A percentile compares a stretch with the other conserved stretches of the same genome.
Evolutionary conservation across 2,797 vertebrate genomes (phyloP).

Genomic region (Anabacerthia variegaticeps): DNA sequence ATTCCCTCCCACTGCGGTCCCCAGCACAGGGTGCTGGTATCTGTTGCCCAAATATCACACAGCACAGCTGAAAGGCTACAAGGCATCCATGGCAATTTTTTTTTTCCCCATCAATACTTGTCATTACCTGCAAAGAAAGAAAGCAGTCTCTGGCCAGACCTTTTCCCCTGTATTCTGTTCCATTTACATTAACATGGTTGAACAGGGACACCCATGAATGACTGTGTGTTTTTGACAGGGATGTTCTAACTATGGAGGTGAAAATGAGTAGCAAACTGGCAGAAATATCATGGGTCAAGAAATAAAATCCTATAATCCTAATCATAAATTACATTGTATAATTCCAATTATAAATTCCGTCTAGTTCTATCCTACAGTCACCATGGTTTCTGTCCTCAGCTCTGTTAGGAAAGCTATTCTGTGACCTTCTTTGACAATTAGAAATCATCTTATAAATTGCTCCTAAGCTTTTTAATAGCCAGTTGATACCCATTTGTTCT

Average conservation of each 20-base stretch:
- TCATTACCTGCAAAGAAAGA: not conserved
- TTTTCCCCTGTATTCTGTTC: not conserved
- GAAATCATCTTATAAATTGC: not conserved
- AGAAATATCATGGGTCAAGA: not conserved
- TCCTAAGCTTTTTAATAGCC: not conserved
- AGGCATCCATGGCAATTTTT: no score
- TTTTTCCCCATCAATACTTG: not conserved
- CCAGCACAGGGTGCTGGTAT: rapidly evolving
- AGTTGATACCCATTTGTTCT: not conserved
- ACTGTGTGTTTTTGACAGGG: not conserved
- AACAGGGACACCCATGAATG: not conserved
- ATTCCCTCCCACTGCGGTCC: not conserved
- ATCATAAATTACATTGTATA: not conserved
- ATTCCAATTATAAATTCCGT: not conserved
- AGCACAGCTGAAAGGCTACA: not conserved
- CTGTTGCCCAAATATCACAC: not conserved
- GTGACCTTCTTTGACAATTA: not conserved
- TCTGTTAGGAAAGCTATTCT: not conserved
- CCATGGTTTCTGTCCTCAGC: not conserved
- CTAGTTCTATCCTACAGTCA: not conserved
- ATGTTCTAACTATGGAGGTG: not conserved
- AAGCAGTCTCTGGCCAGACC: not conserved
- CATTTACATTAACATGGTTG: not conserved
- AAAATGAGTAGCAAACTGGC: not conserved
- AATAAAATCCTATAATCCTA: not conserved